Conservation (phyloP, 1,140 invertebrate genomes). For the Leucophenga varia region DNA sequence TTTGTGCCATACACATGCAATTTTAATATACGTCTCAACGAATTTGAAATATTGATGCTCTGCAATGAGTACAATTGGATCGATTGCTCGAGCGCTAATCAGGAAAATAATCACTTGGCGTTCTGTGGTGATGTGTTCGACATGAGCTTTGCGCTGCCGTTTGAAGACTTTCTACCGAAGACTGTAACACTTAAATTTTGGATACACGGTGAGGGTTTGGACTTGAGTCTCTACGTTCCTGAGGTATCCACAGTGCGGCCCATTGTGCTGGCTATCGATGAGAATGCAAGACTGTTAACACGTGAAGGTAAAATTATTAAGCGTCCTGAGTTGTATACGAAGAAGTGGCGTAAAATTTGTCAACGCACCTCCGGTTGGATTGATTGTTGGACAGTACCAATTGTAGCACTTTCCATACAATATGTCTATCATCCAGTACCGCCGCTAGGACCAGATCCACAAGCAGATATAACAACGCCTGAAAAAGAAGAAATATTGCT, state of each 20-base stretch:
- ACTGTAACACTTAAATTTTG: conserved; percentile 86
- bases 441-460: conserved; percentile 78
- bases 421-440: conserved; percentile 92
- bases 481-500: conserved; percentile 91
- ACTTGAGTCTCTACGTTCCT: conserved; percentile 85
- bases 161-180: conserved; percentile 86
- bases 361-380: conserved; percentile 79
- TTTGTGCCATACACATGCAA: conserved; percentile 98
- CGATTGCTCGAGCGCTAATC: conserved; percentile 92
- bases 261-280: conserved; percentile 81
- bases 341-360: conserved; percentile 88
- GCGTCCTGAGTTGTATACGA: conserved; percentile 62
- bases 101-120: conserved; percentile 92
- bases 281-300: conserved; percentile 83
- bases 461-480: conserved; percentile 88
- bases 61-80: conserved; percentile 99
- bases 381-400: conserved; percentile 93
- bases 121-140: conserved; percentile 93
- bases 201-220: conserved; percentile 92
- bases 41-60: conserved; percentile 92
- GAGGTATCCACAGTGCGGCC: conserved; percentile 86
- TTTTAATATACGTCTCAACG: conserved; percentile 86
- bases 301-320: conserved; percentile 68
- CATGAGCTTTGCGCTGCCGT: conserved; percentile 89
- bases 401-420: conserved; percentile 85